Conservation (phyloP, 2,797 vertebrate species). For the Eremophila alpestris region DNA sequence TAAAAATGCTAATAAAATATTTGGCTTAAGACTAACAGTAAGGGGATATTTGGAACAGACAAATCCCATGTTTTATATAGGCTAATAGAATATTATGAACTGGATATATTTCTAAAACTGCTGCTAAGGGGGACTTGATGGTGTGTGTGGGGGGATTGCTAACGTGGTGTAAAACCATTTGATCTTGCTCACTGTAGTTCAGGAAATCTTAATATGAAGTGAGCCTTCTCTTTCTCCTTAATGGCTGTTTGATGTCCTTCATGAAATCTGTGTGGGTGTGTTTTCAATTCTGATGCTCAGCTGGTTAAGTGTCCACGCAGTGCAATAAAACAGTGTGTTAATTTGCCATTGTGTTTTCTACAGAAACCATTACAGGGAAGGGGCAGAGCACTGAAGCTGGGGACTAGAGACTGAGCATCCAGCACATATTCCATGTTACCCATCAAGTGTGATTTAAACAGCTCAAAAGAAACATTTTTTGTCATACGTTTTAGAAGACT, state of each 20-base stretch:
- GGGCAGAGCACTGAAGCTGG: background rate
- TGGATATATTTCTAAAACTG: background rate
- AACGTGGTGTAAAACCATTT: background rate
- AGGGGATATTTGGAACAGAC: background rate
- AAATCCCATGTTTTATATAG: background rate
- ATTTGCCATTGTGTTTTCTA: background rate
- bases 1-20: background rate
- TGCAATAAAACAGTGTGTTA: background rate
- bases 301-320: background rate
- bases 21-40: background rate
- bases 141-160: background rate
- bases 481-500: background rate
- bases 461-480: background rate
- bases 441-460: background rate
- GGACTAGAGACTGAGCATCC: background rate
- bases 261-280: background rate
- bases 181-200: background rate
- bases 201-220: background rate
- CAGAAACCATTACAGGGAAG: background rate
- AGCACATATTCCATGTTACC: background rate
- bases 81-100: slow-evolving; percentile 22
- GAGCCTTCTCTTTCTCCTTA: background rate
- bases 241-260: background rate
- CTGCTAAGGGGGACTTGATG: background rate
- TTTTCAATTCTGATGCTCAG: background rate